Conservation (phyloP, 2,113 vertebrate species). For the Ia io region DNA sequence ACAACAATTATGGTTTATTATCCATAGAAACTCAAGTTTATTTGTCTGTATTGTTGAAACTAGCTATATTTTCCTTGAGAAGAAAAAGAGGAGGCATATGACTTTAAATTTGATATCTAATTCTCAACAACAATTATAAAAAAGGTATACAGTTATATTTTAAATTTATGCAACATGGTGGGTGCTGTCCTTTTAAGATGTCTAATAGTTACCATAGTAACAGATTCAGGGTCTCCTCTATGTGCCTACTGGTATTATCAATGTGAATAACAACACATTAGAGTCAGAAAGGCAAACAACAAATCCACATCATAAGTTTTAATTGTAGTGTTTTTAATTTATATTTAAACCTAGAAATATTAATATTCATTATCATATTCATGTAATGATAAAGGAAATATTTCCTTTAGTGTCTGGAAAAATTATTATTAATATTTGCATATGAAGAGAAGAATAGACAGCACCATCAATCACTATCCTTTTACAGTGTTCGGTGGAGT, state of each 20-base stretch:
- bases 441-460: constrained; percentile 18
- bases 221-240: background rate
- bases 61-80: background rate
- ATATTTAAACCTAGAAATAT: constrained; percentile 44
- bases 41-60: background rate
- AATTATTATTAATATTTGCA: constrained; percentile 68
- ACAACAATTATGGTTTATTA: background rate
- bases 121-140: background rate
- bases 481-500: background rate
- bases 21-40: background rate
- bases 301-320: constrained; percentile 18
- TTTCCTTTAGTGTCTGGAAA: background rate
- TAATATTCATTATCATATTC: constrained; percentile 19
- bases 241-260: constrained; percentile 47
- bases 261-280: constrained; percentile 8
- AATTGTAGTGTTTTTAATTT: background rate
- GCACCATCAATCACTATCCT: constrained; percentile 11
- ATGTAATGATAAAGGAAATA: constrained; percentile 13
- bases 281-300: background rate
- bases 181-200: background rate
- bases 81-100: background rate
- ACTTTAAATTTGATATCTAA: background rate
- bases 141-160: background rate
- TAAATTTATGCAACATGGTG: background rate
- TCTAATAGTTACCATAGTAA: constrained; percentile 44